A percentile compares a stretch with the other conserved stretches of the same genome.
phyloP scores from a whole-genome alignment of 2,888 invertebrate genomes.

The Leucophora obtusa region DNA sequence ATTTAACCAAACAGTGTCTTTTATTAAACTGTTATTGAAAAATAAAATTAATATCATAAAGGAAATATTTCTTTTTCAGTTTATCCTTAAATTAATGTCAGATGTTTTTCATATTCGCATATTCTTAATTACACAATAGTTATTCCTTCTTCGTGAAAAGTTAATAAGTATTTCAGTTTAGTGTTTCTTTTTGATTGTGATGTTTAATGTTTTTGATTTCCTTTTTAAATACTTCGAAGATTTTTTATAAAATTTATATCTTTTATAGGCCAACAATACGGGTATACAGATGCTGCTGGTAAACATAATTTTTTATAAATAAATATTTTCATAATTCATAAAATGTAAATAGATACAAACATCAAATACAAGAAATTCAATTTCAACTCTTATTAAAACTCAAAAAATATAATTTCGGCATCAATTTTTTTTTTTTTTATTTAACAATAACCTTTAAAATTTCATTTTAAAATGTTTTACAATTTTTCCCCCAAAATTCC shows the following conservation, averaged over 20 bases:
- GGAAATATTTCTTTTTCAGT: too few species aligned
- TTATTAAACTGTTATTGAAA: too few species aligned
- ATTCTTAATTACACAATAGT: neutral
- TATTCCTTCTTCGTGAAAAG: neutral
- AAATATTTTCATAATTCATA: conserved; percentile 11
- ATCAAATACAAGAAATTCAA: neutral
- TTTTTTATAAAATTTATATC: conserved; percentile 65
- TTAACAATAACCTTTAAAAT: too few species aligned
- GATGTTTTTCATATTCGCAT: neutral
- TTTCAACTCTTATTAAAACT: too few species aligned
- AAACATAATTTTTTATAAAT: conserved; percentile 63
- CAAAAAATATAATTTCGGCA: too few species aligned
- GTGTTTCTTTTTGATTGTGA: conserved; percentile 3
- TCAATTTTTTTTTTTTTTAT: too few species aligned
- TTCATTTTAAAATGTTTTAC: too few species aligned
- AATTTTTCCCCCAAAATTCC: too few species aligned
- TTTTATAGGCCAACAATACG: conserved; percentile 71
- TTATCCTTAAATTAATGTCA: too few species aligned
- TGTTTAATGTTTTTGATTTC: conserved; percentile 7
- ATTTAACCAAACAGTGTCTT: too few species aligned
- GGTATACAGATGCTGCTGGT: conserved; percentile 71
- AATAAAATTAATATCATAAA: too few species aligned
- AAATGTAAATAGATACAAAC: neutral
- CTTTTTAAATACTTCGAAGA: neutral
- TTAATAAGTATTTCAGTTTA: neutral